These are phyloP conservation scores for Brachionus asplanchnoidis DNA, from an alignment of 1,140 invertebrate species.

Conservation along the genomic window DNA sequence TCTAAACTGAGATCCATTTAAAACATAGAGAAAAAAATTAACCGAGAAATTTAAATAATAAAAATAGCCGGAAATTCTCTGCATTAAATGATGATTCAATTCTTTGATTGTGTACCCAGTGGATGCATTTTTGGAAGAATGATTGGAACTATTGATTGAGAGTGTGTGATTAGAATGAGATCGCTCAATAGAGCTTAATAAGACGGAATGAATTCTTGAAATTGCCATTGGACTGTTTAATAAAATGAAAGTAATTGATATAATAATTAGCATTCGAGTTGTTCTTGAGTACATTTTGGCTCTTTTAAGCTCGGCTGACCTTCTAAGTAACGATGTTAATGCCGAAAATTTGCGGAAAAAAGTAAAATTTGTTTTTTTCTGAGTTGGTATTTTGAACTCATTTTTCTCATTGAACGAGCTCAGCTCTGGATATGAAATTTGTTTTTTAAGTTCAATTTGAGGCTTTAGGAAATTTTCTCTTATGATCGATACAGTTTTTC, in stretches of 20 bases:
- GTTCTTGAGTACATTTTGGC: conserved; percentile 24
- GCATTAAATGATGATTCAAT: not conserved
- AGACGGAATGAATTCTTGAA: not conserved
- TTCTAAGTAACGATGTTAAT: not conserved
- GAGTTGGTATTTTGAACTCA: not conserved
- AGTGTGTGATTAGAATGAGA: not conserved
- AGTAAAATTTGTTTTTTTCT: conserved; percentile 8
- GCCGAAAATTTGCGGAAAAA: conserved; percentile 5
- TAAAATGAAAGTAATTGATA: conserved; percentile 11
- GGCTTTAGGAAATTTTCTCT: not conserved
- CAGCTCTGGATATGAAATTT: conserved; percentile 14
- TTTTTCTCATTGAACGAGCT: not conserved
- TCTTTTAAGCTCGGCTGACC: conserved; percentile 14
- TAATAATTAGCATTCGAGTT: conserved; percentile 17
- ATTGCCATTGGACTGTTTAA: not conserved
- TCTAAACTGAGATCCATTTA: conserved; percentile 11
- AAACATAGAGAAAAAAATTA: conserved; percentile 14
- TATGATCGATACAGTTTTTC: not conserved
- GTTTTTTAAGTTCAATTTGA: not conserved
- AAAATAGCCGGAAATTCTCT: not conserved
- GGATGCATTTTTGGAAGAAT: not conserved
- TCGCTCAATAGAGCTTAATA: not conserved
- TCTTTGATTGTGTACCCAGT: not conserved
- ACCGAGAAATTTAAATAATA: conserved; percentile 19
- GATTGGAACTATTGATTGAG: not conserved